Percentiles rank a stretch among this genome's conserved stretches.
Evolutionary conservation across 1,140 invertebrate species (phyloP).

Genomic region (Aporrectodea caliginosa): DNA sequence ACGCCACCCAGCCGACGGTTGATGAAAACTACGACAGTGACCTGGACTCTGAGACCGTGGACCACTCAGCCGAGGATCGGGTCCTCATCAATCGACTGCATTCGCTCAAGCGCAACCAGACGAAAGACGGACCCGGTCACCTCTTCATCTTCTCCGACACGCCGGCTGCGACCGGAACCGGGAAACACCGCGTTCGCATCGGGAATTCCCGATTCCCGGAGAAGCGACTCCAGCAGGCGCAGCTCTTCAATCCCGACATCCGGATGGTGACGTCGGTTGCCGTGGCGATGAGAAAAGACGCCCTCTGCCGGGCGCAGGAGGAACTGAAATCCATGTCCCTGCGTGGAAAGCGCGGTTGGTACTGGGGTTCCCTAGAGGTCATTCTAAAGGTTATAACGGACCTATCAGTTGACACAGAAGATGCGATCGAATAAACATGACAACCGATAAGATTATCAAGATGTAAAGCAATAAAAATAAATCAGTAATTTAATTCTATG

Average conservation of each 20-base stretch:
- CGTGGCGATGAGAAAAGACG: not conserved
- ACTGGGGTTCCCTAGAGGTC: conserved; percentile 7
- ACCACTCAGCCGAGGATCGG: not conserved
- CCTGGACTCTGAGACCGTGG: not conserved
- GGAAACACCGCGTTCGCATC: conserved; percentile 8
- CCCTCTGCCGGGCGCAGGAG: not conserved
- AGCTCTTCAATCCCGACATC: conserved; percentile 29
- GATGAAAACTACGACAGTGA: not conserved
- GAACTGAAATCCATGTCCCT: conserved; percentile 7
- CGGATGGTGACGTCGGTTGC: conserved; percentile 17
- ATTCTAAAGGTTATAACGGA: no score
- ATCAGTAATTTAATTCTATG: no score
- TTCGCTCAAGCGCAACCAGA: conserved; percentile 11
- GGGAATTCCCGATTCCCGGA: conserved; percentile 21
- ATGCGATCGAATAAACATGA: no score
- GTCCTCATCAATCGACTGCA: conserved; percentile 4
- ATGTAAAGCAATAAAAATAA: no score
- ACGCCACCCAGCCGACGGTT: no score
- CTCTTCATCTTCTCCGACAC: conserved; percentile 17
- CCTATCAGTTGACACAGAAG: no score
- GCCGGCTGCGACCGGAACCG: not conserved
- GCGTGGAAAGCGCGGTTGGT: conserved; percentile 7
- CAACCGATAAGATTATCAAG: no score
- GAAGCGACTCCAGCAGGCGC: conserved; percentile 27
- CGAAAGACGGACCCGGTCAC: conserved; percentile 6